A percentile compares a stretch with the other conserved stretches of the same genome.
Conservation (phyloP, 2,113 vertebrate species). For the Myodes glareolus region DNA sequence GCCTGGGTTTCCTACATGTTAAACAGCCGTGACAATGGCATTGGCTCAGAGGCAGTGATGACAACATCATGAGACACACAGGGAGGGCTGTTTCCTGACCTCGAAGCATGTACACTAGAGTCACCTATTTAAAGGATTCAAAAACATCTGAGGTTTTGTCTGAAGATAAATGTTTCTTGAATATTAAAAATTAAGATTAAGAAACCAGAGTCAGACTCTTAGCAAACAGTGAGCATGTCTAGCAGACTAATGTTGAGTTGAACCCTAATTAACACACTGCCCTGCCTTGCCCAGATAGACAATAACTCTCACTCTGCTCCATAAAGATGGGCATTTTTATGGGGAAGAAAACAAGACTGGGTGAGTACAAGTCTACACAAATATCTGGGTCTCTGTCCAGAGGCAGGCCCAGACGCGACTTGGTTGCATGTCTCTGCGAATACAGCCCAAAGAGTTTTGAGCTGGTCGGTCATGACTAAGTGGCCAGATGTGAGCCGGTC, state of each 20-base stretch:
- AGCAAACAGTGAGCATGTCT: not conserved
- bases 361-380: not conserved
- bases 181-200: slow-evolving; percentile 30
- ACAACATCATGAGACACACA: not conserved
- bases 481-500: not conserved
- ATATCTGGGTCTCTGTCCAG: not conserved
- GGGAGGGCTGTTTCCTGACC: rapidly evolving
- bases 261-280: slow-evolving; percentile 21
- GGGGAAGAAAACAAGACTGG: not conserved
- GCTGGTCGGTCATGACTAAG: not conserved
- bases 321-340: slow-evolving; percentile 9
- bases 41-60: not conserved
- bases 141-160: not conserved
- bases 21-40: not conserved
- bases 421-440: not conserved
- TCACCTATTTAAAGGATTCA: not conserved
- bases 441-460: not conserved
- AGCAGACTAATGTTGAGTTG: not conserved
- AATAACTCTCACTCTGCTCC: not conserved
- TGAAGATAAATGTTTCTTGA: slow-evolving; percentile 36
- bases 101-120: not conserved
- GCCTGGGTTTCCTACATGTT: not conserved
- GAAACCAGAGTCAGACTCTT: not conserved
- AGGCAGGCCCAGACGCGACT: not conserved
- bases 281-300: not conserved